Evolutionary conservation across 2,888 invertebrate species (phyloP).

Genomic region (Carterocephalus palaemon): DNA sequence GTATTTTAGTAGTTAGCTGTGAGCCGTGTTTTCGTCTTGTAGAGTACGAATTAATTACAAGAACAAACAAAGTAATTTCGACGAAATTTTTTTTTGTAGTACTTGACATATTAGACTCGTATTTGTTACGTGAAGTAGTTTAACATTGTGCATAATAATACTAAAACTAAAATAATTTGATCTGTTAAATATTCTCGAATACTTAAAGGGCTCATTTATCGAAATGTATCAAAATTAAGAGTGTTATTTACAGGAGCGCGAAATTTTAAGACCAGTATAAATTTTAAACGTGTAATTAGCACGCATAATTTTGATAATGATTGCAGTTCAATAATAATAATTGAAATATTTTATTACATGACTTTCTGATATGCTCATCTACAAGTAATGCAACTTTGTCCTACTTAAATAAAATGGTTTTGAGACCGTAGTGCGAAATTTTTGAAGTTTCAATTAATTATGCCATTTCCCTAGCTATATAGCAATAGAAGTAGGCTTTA

Average conservation of each 20-base stretch:
- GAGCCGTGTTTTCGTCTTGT: slow-evolving; percentile 14
- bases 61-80: slow-evolving; percentile 8
- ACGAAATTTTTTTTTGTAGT: slow-evolving; percentile 1
- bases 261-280: neutral
- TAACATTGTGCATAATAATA: slow-evolving; percentile 12
- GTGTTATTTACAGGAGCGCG: neutral
- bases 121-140: slow-evolving; percentile 5
- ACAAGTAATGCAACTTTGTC: slow-evolving; percentile 4
- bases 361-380: slow-evolving; percentile 6
- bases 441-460: slow-evolving; percentile 40
- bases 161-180: slow-evolving; percentile 8
- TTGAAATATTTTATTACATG: neutral
- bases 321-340: neutral
- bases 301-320: slow-evolving; percentile 4
- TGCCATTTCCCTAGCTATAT: slow-evolving; percentile 47
- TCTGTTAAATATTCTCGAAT: slow-evolving; percentile 21
- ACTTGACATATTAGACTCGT: slow-evolving; percentile 4
- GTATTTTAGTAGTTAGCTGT: slow-evolving; percentile 53
- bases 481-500: slow-evolving; percentile 28
- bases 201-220: no score
- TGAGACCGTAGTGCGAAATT: slow-evolving; percentile 4
- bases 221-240: no score
- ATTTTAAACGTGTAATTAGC: neutral
- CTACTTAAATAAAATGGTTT: slow-evolving; percentile 23
- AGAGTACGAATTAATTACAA: neutral